Evolutionary conservation across 2,888 invertebrate species (phyloP), one percentile per base, ranked within the genome.

Genomic region (Myathropa florea): DNA sequence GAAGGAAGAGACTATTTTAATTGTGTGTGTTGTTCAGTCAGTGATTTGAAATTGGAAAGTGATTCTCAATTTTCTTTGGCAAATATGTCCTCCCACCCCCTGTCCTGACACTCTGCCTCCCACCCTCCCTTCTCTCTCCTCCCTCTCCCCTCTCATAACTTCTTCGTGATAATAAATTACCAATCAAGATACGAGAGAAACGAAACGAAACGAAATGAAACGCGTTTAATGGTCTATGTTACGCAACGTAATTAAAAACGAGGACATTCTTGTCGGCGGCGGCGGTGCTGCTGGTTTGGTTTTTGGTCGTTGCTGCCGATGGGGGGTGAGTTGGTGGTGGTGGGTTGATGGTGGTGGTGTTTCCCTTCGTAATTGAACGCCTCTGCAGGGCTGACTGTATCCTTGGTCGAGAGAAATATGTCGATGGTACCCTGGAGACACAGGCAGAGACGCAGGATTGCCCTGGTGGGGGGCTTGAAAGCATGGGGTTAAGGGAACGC

Each of bases 181-280:
- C 71, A 76, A 80, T 80, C 80, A 84, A 80, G 65, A 84, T 80
- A 73, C 46, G 46, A 46, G 28, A n/a, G 63, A 64, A 77, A 77
- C 60, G 68, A 70, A 72, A 79, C 59, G 26, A 46, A 39, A 24
- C 39, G 24, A 26, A 39, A 28, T 26, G 28, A 23, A 59, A 60
- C 53, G 83, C 63, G 59, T 70, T 83, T 64, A 79, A 83, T 73
- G 68, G 73, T 53, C 68, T 53, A 60, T 64, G 21, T 59, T 12
- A 39, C 59, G 64, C 26, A 75, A 68, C 9, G 83, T 79, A 83
- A 83, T 83, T 83, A 83, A 83, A 83, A 83, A 60, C 57, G 33
- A 70, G 24, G 64, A 59, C 46, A 59, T 63, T 36, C 46, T 68
- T 18, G 57, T 57, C 46, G 46, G 6, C 1, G 46, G 7, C 7